phyloP scores from a whole-genome alignment of 2,888 invertebrate species.

The Phaonia tiefii region DNA sequence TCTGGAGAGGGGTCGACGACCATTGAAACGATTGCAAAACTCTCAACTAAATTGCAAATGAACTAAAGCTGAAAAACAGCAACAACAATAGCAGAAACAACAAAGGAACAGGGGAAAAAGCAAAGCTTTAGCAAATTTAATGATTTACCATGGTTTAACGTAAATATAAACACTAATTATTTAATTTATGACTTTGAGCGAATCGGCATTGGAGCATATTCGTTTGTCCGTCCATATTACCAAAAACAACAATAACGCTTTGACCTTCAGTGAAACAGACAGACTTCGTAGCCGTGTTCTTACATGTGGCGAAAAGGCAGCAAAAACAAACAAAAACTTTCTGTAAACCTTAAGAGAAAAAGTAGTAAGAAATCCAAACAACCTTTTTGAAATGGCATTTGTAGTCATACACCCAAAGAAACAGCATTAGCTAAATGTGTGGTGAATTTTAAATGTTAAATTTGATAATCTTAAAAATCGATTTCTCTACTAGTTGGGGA shows the following conservation, averaged over 20 bases:
- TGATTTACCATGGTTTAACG: constrained; percentile 17
- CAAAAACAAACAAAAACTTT: too few relatives aligned
- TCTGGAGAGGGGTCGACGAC: constrained; percentile 53
- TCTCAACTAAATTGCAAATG: constrained; percentile 32
- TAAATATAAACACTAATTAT: constrained; percentile 34
- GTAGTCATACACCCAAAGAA: neutral
- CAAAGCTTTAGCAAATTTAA: constrained; percentile 21
- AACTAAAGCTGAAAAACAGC: constrained; percentile 25
- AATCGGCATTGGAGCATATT: neutral
- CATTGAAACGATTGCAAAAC: constrained; percentile 54
- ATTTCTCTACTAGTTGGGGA: too few relatives aligned
- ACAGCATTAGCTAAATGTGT: too few relatives aligned
- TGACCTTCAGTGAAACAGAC: constrained; percentile 24
- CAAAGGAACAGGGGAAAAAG: too few relatives aligned
- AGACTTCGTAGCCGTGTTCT: too few relatives aligned
- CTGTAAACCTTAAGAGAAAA: too few relatives aligned
- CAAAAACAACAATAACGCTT: constrained; percentile 4
- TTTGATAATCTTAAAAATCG: too few relatives aligned
- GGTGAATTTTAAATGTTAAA: too few relatives aligned
- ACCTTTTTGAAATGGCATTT: too few relatives aligned
- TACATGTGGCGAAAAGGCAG: neutral
- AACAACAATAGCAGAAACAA: neutral
- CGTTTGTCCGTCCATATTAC: neutral
- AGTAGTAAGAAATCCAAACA: too few relatives aligned
- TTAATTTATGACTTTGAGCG: constrained; percentile 19